These are phyloP conservation scores for Drusus annulatus DNA, from an alignment of 1,140 invertebrate genomes.

Conservation along the genomic window DNA sequence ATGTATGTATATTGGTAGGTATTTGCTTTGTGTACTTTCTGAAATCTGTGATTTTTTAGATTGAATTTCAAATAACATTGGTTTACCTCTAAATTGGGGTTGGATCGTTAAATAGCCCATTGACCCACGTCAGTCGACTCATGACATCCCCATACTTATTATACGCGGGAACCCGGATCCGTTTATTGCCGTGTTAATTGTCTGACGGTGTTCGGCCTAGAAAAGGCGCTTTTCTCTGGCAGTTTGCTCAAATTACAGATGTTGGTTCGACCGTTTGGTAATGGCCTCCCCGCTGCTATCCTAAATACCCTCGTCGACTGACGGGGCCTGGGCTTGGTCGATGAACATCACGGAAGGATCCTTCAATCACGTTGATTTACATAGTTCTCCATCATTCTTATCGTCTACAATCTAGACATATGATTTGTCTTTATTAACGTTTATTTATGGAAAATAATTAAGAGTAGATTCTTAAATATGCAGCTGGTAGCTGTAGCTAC, in stretches of 20 bases:
- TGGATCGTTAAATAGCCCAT: background rate
- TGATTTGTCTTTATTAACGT: too few species aligned
- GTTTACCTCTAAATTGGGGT: background rate
- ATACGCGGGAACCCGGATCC: background rate
- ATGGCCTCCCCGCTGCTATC: too few species aligned
- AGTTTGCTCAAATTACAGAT: background rate
- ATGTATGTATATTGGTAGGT: too few species aligned
- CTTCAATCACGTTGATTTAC: too few species aligned
- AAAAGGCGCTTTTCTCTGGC: background rate
- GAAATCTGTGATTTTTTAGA: too few species aligned
- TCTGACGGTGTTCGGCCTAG: background rate
- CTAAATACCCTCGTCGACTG: background rate
- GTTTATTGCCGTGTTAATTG: constrained; percentile 1
- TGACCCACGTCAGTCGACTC: background rate
- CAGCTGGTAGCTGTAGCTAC: too few species aligned
- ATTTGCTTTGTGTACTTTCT: background rate
- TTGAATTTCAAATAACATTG: too few species aligned
- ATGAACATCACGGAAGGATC: background rate
- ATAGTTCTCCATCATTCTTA: too few species aligned
- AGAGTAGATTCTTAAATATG: too few species aligned
- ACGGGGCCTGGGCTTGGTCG: background rate
- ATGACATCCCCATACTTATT: background rate
- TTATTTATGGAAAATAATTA: too few species aligned
- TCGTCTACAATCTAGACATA: too few species aligned
- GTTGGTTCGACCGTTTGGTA: too few species aligned